Base-by-base conservation (phyloP, 2,113 vertebrate genomes). In the Calyptommatus sinebrachiatus region DNA sequence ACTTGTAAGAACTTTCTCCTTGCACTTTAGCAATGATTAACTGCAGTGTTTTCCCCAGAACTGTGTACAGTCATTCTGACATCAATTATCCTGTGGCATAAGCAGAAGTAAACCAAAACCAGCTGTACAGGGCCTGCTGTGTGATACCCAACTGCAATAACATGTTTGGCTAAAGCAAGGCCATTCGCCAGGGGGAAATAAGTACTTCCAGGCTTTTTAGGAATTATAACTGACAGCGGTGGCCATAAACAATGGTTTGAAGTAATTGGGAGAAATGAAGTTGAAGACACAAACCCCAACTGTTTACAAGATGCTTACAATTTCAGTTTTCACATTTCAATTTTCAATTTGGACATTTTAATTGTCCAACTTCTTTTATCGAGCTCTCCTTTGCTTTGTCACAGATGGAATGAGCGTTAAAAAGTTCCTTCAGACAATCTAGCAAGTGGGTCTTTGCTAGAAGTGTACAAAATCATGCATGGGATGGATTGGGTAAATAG, bases 1-100 rank as follows among this genome's bases (percentile, higher is more conserved):
- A 80, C 83, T 69, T 0, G 11, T 31, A 22, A 65, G 20, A 57
- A 48, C 74, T 79, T 88, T 78, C 70, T n/a, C 88, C 21, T 86
- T 91, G 71, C 70, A 79, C 28, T 73, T 87, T 86, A 87, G 72
- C 74, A 93, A 93, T 93, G 80, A 92, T 93, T 92, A 90, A 92
- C 89, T 80, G 77, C 60, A 41, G 35, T 81, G 69, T 65, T 86
- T 90, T 91, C 88, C 86, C 85, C 86, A 74, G 87, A 90, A 89
- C 20, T 92, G 84, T 91, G 89, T 88, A 88, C 90, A 63, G 46
- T 88, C 53, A 70, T 86, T 72, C 78, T 90, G 92, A 93, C 92
- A 90, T 90, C 81, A 84, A 73, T 91, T 73, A 11, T 24, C 57
- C 77, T 72, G 81, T 85, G 69, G 45, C 85, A 84, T 80, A 87